These are phyloP conservation scores for Sarotherodon lohbergeri DNA, from an alignment of 2,113 vertebrate species.

Conservation along the genomic window DNA sequence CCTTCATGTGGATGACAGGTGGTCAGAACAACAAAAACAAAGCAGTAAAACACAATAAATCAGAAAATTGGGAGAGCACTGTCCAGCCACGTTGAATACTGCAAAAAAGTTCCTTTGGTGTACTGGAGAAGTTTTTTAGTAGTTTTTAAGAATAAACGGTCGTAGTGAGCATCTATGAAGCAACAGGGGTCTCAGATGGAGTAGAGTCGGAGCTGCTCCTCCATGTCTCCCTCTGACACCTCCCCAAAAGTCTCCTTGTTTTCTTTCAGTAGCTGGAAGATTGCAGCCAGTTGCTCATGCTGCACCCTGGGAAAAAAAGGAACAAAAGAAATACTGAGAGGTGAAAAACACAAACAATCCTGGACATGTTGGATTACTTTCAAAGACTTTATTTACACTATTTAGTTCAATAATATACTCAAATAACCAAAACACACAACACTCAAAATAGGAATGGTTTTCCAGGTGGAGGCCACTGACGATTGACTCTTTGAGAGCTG, in stretches of 20 bases:
- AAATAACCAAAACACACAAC: background rate
- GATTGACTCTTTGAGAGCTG: background rate
- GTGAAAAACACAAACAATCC: no score
- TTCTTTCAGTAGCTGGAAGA: conserved; percentile 88
- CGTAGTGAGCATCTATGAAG: background rate
- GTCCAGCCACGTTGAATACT: background rate
- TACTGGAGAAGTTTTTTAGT: background rate
- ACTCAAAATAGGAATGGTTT: no score
- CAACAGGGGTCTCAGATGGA: background rate
- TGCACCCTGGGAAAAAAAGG: conserved; percentile 79
- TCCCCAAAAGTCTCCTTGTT: conserved; percentile 90
- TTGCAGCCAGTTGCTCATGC: conserved; percentile 89
- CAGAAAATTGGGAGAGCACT: background rate
- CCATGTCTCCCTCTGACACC: conserved; percentile 85
- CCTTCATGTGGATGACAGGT: background rate
- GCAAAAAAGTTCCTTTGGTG: background rate
- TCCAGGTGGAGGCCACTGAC: background rate
- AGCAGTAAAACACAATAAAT: background rate
- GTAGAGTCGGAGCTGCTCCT: conserved; percentile 84
- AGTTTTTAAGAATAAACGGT: background rate
- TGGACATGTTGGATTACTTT: background rate
- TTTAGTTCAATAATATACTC: background rate
- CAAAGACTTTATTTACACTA: background rate
- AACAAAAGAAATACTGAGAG: background rate
- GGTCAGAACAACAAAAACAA: background rate